phyloP scores from a whole-genome alignment of 2,888 invertebrate genomes.

The Phortica okadai region DNA sequence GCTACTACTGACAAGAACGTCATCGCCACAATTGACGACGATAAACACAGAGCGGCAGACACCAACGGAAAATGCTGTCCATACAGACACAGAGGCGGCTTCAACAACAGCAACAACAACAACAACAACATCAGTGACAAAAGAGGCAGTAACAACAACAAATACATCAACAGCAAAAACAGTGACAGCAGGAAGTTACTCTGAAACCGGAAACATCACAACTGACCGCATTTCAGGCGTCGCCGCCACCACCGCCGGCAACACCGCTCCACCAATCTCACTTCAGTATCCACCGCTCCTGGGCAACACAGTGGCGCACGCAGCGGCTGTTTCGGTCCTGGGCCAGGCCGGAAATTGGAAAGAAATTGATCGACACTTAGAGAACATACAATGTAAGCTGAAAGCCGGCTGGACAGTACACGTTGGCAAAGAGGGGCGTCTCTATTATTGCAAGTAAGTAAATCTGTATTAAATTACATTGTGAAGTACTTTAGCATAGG shows the following conservation, averaged over 20 bases:
- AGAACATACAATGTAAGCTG: constrained; percentile 80
- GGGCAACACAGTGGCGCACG: constrained; percentile 50
- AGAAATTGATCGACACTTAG: constrained; percentile 76
- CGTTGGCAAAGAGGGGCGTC: constrained; percentile 85
- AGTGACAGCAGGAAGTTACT: constrained; percentile 60
- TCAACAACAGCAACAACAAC: constrained; percentile 43
- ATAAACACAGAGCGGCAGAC: constrained; percentile 21
- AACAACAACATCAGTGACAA: constrained; percentile 34
- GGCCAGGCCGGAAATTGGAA: constrained; percentile 66
- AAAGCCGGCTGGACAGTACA: constrained; percentile 89
- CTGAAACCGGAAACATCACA: constrained; percentile 58
- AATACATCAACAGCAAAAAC: constrained; percentile 38
- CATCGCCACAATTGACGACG: constrained; percentile 63
- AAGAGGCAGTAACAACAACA: constrained; percentile 5
- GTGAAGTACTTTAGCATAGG: too few species aligned
- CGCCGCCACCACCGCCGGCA: constrained; percentile 41
- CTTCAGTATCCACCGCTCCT: constrained; percentile 54
- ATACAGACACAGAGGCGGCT: constrained; percentile 42
- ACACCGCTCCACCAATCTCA: neutral
- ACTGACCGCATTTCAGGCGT: constrained; percentile 34
- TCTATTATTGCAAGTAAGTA: constrained; percentile 95
- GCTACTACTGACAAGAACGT: constrained; percentile 66
- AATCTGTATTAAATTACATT: neutral
- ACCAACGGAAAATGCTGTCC: constrained; percentile 36
- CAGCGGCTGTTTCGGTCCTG: constrained; percentile 52